These are phyloP conservation scores for Tetraodon nigroviridis DNA, from an alignment of 2,113 vertebrate genomes.

Conservation along the genomic window DNA sequence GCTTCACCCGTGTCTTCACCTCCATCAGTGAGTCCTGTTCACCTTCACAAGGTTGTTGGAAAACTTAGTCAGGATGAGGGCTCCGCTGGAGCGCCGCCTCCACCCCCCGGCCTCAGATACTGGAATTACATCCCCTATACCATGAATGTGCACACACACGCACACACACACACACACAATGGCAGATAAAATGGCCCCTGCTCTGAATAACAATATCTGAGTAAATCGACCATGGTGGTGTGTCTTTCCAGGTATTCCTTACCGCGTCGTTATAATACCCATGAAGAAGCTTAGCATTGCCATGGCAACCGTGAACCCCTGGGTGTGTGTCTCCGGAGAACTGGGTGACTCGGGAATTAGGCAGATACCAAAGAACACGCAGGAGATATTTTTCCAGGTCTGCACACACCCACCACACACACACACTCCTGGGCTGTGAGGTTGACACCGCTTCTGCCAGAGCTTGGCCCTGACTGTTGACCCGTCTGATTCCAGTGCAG, in stretches of 20 bases:
- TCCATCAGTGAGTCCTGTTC: slow-evolving; percentile 61
- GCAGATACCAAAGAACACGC: slow-evolving; percentile 92
- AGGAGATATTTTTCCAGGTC: slow-evolving; percentile 97
- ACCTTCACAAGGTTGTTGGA: neutral
- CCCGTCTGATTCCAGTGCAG: slow-evolving; percentile 79
- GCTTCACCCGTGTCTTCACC: slow-evolving; percentile 94
- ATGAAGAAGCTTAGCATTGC: slow-evolving; percentile 97
- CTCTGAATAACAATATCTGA: neutral
- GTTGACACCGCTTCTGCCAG: neutral
- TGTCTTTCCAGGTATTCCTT: slow-evolving; percentile 83
- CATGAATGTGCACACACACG: neutral
- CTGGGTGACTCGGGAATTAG: slow-evolving; percentile 89
- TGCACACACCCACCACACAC: slow-evolving; percentile 34
- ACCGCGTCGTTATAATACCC: slow-evolving; percentile 90
- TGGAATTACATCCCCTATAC: neutral
- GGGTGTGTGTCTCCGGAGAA: slow-evolving; percentile 96
- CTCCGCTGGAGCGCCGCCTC: neutral
- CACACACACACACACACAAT: too few relatives aligned
- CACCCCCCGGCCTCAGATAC: slow-evolving; percentile 2
- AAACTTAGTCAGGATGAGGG: slow-evolving; percentile 4
- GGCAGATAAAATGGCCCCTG: too few relatives aligned
- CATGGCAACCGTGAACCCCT: slow-evolving; percentile 92
- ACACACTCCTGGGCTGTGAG: neutral
- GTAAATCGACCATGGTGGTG: neutral
- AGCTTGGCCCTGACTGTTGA: neutral